phyloP scores from a whole-genome alignment of 2,888 invertebrate genomes.

The Theretra japonica region DNA sequence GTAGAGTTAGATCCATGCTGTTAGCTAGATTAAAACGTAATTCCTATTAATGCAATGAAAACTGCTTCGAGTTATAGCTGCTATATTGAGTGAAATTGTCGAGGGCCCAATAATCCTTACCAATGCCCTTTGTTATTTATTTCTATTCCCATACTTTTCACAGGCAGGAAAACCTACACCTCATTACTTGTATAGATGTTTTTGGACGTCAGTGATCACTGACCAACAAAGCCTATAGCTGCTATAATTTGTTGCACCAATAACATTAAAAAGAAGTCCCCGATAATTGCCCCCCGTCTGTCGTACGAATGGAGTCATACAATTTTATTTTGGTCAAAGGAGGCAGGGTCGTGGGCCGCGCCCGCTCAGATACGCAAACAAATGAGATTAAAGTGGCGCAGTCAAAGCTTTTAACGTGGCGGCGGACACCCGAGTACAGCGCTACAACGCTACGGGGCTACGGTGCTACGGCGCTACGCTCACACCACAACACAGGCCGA shows the following conservation, averaged over 20 bases:
- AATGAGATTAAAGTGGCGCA: slow-evolving; percentile 25
- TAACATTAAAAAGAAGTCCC: not conserved
- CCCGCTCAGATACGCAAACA: slow-evolving; percentile 16
- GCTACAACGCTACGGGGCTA: not conserved
- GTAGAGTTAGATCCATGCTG: not conserved
- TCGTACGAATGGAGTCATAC: slow-evolving; percentile 23
- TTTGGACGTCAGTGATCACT: not conserved
- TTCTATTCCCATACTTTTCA: too few species aligned
- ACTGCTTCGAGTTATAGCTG: too few species aligned
- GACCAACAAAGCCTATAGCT: too few species aligned
- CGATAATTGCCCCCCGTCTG: not conserved
- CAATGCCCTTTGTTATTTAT: too few species aligned
- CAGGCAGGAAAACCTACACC: too few species aligned
- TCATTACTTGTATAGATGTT: too few species aligned
- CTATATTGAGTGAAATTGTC: not conserved
- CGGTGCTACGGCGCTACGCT: not conserved
- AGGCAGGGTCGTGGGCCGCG: slow-evolving; percentile 5
- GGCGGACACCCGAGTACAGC: slow-evolving; percentile 1
- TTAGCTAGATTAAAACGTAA: too few species aligned
- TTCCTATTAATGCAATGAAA: too few species aligned
- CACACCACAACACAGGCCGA: not conserved
- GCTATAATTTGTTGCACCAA: not conserved
- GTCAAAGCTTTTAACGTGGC: slow-evolving; percentile 21
- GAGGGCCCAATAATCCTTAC: too few species aligned
- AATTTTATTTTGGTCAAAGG: slow-evolving; percentile 25